These are phyloP conservation scores for Mola mola DNA, from an alignment of 2,113 vertebrate genomes.

Conservation along the genomic window DNA sequence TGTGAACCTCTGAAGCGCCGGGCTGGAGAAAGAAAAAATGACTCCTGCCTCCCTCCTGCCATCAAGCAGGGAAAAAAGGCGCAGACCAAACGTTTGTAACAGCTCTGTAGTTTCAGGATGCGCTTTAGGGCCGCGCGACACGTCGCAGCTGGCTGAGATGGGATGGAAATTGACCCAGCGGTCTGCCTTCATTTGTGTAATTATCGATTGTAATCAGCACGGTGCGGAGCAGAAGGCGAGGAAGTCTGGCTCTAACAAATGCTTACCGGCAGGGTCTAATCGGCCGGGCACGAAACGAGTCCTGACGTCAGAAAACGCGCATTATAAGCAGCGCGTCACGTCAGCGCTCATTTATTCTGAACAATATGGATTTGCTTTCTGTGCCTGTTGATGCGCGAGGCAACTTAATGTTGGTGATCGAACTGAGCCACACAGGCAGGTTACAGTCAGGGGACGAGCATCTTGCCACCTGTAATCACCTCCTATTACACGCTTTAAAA, in stretches of 20 bases:
- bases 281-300: slow-evolving; percentile 26
- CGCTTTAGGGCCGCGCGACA: slow-evolving; percentile 2
- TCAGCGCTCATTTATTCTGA: slow-evolving; percentile 34
- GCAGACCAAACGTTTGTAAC: not conserved
- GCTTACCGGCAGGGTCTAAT: slow-evolving; percentile 68
- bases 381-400: too few relatives aligned
- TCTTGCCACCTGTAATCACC: slow-evolving; percentile 49
- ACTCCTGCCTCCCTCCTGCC: too few relatives aligned
- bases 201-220: slow-evolving; percentile 80
- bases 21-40: too few relatives aligned
- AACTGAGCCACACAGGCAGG: slow-evolving; percentile 5
- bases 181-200: slow-evolving; percentile 76
- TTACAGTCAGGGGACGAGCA: slow-evolving; percentile 14
- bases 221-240: slow-evolving; percentile 47
- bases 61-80: slow-evolving; percentile 14
- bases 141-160: slow-evolving; percentile 18
- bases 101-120: not conserved
- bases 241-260: slow-evolving; percentile 58
- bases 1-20: too few relatives aligned
- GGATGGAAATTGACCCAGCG: slow-evolving; percentile 60
- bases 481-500: slow-evolving; percentile 26
- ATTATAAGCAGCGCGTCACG: slow-evolving; percentile 16
- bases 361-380: too few relatives aligned
- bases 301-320: slow-evolving; percentile 59
- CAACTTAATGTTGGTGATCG: too few relatives aligned